Base-by-base conservation (phyloP, 2,888 invertebrate species). In the Selenia dentaria region DNA sequence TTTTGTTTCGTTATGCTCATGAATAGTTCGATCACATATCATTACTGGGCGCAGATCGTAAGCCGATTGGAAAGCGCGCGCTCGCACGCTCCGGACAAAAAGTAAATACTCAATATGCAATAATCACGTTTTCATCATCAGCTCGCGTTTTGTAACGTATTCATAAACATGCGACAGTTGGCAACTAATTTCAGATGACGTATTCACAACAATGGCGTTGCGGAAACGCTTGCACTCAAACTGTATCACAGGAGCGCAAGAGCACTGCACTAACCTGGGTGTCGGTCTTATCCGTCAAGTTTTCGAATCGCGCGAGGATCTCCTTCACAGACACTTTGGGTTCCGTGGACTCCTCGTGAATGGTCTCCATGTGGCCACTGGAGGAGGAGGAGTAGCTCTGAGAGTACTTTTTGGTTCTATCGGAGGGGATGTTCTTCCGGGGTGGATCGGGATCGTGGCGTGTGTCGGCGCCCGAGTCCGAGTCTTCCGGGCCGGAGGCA, bases 301-400 rank as follows among this genome's bases (percentile, higher is more conserved):
- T 94, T 82, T 96, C 96, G 82, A 96, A 96, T 56, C 96, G 92
- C 40, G 95, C 95, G 63, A 96, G 90, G 61, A 96, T 96, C 73
- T 95, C 96, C 74, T 95, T 94, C 55, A 96, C 96, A 54, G 96
- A 96, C 67, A 96, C 93, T 86, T 96, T 96, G n/a, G 94, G 94
- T 74, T 96, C 96, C 31, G 88, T 90, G 22, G 93, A 92, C 68
- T 96, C 96, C 78, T 96, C 96, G 46, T 95, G 92, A 54, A 96
- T 96, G 35, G 96, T 96, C 80, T 95, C 96, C 96, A 96, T 96
- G 76, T 93, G 93, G 61, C 83, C 94, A 74, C 92, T 93, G 68
- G 93, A 93, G 58, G 90, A 90, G 11, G 90, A 91, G 57, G 91
- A 91, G 79, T 75, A 90, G 70, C 86, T 90, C 58, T 91, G 89